phyloP scores from a whole-genome alignment of 1,140 invertebrate species.

The Drosophila pandora region DNA sequence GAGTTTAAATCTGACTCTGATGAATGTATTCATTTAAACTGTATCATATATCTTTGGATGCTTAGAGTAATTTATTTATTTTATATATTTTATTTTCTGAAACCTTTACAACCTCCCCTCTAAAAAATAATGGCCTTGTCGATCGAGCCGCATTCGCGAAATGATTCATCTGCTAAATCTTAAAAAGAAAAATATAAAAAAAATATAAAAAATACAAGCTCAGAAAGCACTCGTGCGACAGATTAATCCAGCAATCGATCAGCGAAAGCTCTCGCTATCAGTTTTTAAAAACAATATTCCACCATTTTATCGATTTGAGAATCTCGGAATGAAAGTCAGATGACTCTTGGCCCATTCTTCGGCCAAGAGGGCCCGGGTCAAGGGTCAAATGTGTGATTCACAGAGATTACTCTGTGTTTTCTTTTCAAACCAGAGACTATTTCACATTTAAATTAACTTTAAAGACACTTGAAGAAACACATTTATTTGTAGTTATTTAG shows the following conservation, averaged over 20 bases:
- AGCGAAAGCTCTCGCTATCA: not conserved
- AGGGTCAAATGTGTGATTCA: not conserved
- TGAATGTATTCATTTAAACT: too few species aligned
- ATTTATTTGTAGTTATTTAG: not conserved
- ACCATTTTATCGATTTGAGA: not conserved
- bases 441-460: too few species aligned
- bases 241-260: constrained; percentile 9
- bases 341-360: too few species aligned
- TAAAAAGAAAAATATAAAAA: not conserved
- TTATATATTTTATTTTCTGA: constrained; percentile 1
- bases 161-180: constrained; percentile 13
- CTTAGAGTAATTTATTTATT: not conserved
- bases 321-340: not conserved
- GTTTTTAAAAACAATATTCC: not conserved
- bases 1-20: not conserved
- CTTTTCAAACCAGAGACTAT: too few species aligned
- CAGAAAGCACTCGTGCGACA: constrained; percentile 1
- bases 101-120: not conserved
- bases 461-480: too few species aligned
- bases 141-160: not conserved
- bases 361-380: not conserved
- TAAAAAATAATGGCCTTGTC: not conserved
- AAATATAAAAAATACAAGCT: constrained; percentile 4
- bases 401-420: not conserved
- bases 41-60: too few species aligned